Percentiles rank a stretch among this genome's conserved stretches.
These are phyloP conservation scores for Saccostrea cuccullata DNA, from an alignment of 1,140 invertebrate species.

Conservation along the genomic window DNA sequence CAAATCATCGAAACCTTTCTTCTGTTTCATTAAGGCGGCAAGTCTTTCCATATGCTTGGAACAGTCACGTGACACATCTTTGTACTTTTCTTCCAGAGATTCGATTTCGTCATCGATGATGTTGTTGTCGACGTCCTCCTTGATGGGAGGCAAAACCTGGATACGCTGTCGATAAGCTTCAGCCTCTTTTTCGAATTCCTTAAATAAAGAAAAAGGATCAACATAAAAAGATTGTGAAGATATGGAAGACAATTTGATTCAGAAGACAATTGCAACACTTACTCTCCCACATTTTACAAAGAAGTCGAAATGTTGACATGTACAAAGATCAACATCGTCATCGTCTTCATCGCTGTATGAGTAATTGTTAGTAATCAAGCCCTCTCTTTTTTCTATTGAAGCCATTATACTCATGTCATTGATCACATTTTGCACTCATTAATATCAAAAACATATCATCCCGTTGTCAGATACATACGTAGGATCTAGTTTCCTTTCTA, in stretches of 20 bases:
- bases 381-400: not conserved
- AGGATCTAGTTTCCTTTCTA: not conserved
- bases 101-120: conserved; percentile 74
- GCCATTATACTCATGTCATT: not conserved
- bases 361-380: not conserved
- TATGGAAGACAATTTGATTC: not conserved
- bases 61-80: conserved; percentile 70
- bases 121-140: conserved; percentile 68
- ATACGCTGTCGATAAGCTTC: conserved; percentile 71
- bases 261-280: not conserved
- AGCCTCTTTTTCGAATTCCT: conserved; percentile 73
- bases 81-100: conserved; percentile 72
- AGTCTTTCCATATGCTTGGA: conserved; percentile 71
- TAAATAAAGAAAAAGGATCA: conserved; percentile 51
- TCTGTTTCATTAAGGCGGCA: conserved; percentile 66
- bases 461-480: not conserved
- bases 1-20: conserved; percentile 72
- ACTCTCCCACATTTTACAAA: conserved; percentile 41
- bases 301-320: conserved; percentile 46
- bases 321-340: conserved; percentile 43
- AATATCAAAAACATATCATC: not conserved
- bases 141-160: conserved; percentile 71
- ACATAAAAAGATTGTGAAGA: not conserved
- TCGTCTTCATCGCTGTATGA: conserved; percentile 5
- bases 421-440: not conserved